Conservation (phyloP, 1,140 invertebrate species). For the Bombus polaris region DNA sequence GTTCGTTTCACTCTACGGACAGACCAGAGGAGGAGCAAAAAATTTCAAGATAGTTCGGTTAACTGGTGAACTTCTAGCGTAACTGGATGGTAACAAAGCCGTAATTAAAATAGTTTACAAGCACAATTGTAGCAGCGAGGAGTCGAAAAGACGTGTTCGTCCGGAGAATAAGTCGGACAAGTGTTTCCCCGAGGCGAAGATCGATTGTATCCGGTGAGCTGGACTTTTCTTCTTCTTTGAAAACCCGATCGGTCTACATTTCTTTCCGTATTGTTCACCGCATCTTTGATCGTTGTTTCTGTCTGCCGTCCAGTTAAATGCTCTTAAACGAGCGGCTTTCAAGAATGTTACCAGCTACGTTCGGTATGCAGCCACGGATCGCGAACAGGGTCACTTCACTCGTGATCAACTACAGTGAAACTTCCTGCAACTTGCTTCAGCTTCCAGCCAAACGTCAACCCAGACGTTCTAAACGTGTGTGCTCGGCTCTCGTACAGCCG, state of each 20-base stretch:
- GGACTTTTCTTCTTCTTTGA: background rate
- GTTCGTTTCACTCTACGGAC: conserved; percentile 12
- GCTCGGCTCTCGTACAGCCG: background rate
- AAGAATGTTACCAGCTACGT: conserved; percentile 31
- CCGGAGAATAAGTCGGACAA: conserved; percentile 54
- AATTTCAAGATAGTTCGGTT: conserved; percentile 27
- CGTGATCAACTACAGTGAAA: conserved; percentile 27
- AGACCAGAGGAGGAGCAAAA: background rate
- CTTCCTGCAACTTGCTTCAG: conserved; percentile 1
- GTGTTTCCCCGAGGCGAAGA: conserved; percentile 25
- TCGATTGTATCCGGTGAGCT: background rate
- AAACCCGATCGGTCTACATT: conserved; percentile 1
- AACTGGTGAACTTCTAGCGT: conserved; percentile 7
- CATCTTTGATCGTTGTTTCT: background rate
- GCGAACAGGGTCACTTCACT: conserved; percentile 6
- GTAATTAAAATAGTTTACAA: conserved; percentile 79
- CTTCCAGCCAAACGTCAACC: background rate
- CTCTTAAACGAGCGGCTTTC: background rate
- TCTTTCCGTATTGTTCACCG: background rate
- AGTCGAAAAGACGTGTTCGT: conserved; percentile 47
- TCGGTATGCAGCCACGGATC: conserved; percentile 13
- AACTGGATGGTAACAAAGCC: conserved; percentile 51
- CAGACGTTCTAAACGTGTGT: background rate
- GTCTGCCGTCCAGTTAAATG: background rate
- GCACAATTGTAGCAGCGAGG: conserved; percentile 29